Base-by-base conservation (phyloP, 2,888 invertebrate species). In the Argyresthia albistria region DNA sequence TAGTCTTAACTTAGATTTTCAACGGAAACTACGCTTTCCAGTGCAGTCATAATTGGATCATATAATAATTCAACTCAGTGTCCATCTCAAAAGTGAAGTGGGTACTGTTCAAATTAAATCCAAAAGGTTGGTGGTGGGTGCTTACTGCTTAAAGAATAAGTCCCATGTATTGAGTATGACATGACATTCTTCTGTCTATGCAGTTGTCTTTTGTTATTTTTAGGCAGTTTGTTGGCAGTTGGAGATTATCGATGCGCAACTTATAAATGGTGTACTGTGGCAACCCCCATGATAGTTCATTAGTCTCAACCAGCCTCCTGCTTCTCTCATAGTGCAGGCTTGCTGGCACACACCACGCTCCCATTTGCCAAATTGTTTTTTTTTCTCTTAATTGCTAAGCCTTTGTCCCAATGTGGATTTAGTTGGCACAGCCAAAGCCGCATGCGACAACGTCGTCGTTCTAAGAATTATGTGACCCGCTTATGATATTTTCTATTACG, bases 321-420 rank as follows among this genome's bases (percentile, higher is more conserved):
- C 39, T n/a, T 25, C 25, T 6, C 25, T 25, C 25, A 25, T 6
- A 25, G 25, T 25, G 25, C 25, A n/a, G 43, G n/a, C 8, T 4
- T 11, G 43, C 42, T 53, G 53, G 53, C 53, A 54, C 47, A 7
- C n/a, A 35, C n/a, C 51, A 47, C 53, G 53, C 46, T 51, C 39
- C 16, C 46, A 11, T 50, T 51, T 54, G 54, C 54, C 54, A 54
- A 51, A 16, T 46, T 45, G 8, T 48, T 37, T 8, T 37, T 36
- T 36, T 37, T n/a, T n/a, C n/a, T n/a, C 11, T 48, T 48, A 14
- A 53, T 48, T 48, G 45, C 48, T 48, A 43, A 36, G 46, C 50
- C 37, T 50, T 53, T 53, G 53, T 50, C 46, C 42, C 50, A 50
- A 53, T 46, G 45, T 50, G 42, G 46, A 46, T 46, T 11, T 50